Conservation (phyloP, 2,888 invertebrate genomes). For the Rhodophaea formosa region DNA sequence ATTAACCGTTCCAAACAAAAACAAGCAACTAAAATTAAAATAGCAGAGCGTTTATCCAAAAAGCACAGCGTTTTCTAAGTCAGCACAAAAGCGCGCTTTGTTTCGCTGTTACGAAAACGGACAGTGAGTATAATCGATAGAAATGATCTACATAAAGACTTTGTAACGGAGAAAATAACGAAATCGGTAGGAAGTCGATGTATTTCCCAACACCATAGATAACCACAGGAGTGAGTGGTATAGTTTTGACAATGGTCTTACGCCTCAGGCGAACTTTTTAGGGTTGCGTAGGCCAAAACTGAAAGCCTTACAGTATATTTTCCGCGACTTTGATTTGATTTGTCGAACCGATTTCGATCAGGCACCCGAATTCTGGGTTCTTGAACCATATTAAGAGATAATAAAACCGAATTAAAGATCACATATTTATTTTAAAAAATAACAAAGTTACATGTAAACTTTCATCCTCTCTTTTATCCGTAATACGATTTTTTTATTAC, state of each 20-base stretch:
- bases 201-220: conserved; percentile 17
- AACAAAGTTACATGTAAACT: too few species aligned
- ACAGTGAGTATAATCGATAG: conserved; percentile 33
- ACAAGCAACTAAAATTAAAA: background rate
- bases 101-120: conserved; percentile 29
- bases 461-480: too few species aligned
- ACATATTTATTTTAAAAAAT: too few species aligned
- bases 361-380: too few species aligned
- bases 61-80: background rate
- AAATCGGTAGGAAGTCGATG: conserved; percentile 31
- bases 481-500: too few species aligned
- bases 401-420: too few species aligned
- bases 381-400: too few species aligned
- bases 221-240: background rate
- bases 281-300: background rate
- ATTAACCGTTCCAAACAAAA: too few species aligned
- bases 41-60: background rate
- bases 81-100: background rate
- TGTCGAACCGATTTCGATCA: too few species aligned
- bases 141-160: conserved; percentile 30
- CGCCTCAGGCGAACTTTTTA: background rate
- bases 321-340: too few species aligned
- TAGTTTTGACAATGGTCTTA: background rate
- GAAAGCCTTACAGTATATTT: background rate
- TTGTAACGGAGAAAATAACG: conserved; percentile 38